Evolutionary conservation across 1,140 invertebrate genomes (phyloP).

Genomic region (Drosophila tropicalis): DNA sequence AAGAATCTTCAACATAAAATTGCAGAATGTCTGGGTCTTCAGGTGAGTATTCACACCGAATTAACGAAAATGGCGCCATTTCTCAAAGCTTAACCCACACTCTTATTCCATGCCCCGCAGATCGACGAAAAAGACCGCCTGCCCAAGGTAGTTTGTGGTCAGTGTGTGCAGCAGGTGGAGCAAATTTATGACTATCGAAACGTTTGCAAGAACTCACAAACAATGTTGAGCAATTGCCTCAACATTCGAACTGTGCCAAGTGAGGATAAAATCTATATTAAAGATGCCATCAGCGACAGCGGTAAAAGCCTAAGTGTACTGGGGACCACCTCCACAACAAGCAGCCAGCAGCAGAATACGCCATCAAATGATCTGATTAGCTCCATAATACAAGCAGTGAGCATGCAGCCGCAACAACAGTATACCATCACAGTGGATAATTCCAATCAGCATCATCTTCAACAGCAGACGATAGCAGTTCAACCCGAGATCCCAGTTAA

Average conservation of each 20-base stretch:
- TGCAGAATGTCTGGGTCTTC: constrained; percentile 86
- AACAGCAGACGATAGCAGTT: constrained; percentile 51
- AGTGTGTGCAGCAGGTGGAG: constrained; percentile 87
- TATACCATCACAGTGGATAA: constrained; percentile 84
- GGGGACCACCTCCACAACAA: neutral
- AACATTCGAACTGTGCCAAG: constrained; percentile 87
- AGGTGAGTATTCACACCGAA: constrained; percentile 82
- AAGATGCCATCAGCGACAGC: constrained; percentile 83
- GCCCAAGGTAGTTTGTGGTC: constrained; percentile 88
- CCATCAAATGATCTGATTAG: constrained; percentile 66
- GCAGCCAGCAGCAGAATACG: constrained; percentile 21
- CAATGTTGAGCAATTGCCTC: constrained; percentile 88
- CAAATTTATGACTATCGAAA: constrained; percentile 86
- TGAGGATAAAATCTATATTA: constrained; percentile 87
- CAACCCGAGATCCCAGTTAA: constrained; percentile 64
- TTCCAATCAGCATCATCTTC: constrained; percentile 82
- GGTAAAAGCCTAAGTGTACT: constrained; percentile 74
- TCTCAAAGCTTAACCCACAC: neutral
- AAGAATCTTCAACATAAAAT: constrained; percentile 87
- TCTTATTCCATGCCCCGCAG: constrained; percentile 74
- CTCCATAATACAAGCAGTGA: constrained; percentile 79
- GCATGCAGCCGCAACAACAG: constrained; percentile 72
- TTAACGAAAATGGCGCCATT: neutral
- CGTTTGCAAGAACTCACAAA: constrained; percentile 87
- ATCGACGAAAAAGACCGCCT: constrained; percentile 88